A percentile compares a stretch with the other conserved stretches of the same genome.
Evolutionary conservation across 2,888 invertebrate genomes (phyloP).

Genomic region (Papilio gigon): DNA sequence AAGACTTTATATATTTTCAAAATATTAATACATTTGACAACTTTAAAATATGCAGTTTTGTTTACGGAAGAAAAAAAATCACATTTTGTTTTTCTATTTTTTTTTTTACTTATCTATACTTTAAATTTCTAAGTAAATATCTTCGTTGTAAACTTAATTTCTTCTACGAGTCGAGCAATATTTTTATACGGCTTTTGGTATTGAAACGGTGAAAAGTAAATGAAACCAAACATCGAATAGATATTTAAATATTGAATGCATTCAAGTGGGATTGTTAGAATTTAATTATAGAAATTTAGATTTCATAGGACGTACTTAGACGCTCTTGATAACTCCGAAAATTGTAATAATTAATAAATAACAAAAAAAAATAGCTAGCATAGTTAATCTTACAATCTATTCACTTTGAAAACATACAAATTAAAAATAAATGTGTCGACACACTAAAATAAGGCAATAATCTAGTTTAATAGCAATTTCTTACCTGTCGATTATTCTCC

Average conservation of each 20-base stretch:
- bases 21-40: too few species aligned
- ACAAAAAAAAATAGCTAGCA: conserved; percentile 28
- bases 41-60: too few species aligned
- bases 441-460: conserved; percentile 35
- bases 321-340: conserved; percentile 17
- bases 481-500: conserved; percentile 28
- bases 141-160: conserved; percentile 6
- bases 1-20: neutral
- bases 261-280: conserved; percentile 31
- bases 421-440: conserved; percentile 24
- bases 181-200: conserved; percentile 37
- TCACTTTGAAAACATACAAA: conserved; percentile 6
- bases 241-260: conserved; percentile 30
- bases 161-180: conserved; percentile 25
- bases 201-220: conserved; percentile 8
- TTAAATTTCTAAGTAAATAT: neutral
- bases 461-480: conserved; percentile 30
- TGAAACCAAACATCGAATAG: conserved; percentile 35
- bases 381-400: conserved; percentile 24
- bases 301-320: conserved; percentile 23
- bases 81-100: neutral
- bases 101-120: neutral
- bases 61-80: too few species aligned
- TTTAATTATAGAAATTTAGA: conserved; percentile 30
- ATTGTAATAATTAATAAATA: conserved; percentile 23